Percentiles rank a stretch among this genome's conserved stretches.
These are phyloP conservation scores for Ptychochromis oligacanthus DNA, from an alignment of 2,113 vertebrate genomes.

Conservation along the genomic window DNA sequence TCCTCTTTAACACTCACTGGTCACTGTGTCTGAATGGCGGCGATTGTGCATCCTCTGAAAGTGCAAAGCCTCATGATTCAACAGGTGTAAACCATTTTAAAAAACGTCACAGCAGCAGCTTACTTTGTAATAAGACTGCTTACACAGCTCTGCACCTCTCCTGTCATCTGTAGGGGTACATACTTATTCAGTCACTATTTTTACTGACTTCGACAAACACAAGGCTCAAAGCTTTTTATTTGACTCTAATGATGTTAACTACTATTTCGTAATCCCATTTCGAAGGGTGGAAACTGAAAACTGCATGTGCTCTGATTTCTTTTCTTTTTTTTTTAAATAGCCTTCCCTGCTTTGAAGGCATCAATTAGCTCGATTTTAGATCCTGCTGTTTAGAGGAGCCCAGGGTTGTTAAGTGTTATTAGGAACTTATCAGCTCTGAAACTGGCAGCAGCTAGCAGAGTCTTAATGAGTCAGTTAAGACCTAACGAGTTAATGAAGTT, in stretches of 20 bases:
- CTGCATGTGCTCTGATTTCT: background rate
- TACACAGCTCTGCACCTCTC: background rate
- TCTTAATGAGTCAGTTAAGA: slow-evolving; percentile 13
- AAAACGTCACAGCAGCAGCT: background rate
- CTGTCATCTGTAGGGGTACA: background rate
- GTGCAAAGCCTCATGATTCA: too few species aligned
- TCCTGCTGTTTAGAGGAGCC: slow-evolving; percentile 5
- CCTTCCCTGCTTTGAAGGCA: background rate
- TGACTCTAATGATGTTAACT: background rate
- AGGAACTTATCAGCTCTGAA: slow-evolving; percentile 3
- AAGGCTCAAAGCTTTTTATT: background rate
- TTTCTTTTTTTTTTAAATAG: background rate
- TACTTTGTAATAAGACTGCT: background rate
- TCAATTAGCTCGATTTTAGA: background rate
- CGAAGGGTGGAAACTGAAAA: background rate
- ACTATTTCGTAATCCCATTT: background rate
- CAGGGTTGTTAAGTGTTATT: slow-evolving; percentile 5
- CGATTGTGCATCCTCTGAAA: too few species aligned
- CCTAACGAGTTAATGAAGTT: slow-evolving; percentile 2
- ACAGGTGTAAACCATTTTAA: too few species aligned
- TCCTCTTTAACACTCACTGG: too few species aligned
- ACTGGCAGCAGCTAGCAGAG: background rate
- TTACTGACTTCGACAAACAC: background rate
- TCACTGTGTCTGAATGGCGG: too few species aligned
- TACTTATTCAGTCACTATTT: background rate